Percentiles rank a stretch among this genome's conserved stretches.
These are phyloP conservation scores for Bembecia ichneumoniformis DNA, from an alignment of 2,888 invertebrate genomes.

Conservation along the genomic window DNA sequence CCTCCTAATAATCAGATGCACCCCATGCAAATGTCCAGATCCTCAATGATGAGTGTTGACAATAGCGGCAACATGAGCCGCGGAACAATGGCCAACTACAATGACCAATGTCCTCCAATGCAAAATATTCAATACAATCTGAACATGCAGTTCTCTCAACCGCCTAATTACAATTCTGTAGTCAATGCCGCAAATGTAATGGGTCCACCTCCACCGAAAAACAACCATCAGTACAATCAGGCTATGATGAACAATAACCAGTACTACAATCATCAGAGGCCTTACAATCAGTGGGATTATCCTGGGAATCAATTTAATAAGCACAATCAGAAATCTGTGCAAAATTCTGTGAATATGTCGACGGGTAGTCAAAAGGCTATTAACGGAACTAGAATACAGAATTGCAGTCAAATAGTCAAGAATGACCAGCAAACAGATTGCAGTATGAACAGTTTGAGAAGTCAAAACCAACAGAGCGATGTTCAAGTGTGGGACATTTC, in stretches of 20 bases:
- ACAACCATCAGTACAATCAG: constrained; percentile 63
- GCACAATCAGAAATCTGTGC: constrained; percentile 55
- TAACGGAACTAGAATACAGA: constrained; percentile 34
- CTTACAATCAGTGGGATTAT: constrained; percentile 62
- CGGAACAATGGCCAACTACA: constrained; percentile 51
- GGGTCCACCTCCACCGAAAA: constrained; percentile 64
- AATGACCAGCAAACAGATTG: constrained; percentile 66
- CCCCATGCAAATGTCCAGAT: constrained; percentile 57
- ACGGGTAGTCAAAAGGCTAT: constrained; percentile 55
- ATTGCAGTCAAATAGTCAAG: constrained; percentile 39
- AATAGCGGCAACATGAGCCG: constrained; percentile 57
- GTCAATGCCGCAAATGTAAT: constrained; percentile 58
- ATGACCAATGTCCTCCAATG: constrained; percentile 42
- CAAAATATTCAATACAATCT: constrained; percentile 47
- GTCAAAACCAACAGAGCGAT: constrained; percentile 67
- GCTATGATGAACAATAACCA: constrained; percentile 65
- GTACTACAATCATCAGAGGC: constrained; percentile 58
- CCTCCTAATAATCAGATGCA: constrained; percentile 50
- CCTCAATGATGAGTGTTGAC: constrained; percentile 63
- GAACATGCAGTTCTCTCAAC: constrained; percentile 53
- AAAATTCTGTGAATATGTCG: constrained; percentile 61
- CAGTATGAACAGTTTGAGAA: constrained; percentile 65
- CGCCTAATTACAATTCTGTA: constrained; percentile 53
- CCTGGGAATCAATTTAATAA: constrained; percentile 58
- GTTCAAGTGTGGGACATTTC: constrained; percentile 80